Conservation (phyloP, 2,113 vertebrate species). For the Rhizomys pruinosus region DNA sequence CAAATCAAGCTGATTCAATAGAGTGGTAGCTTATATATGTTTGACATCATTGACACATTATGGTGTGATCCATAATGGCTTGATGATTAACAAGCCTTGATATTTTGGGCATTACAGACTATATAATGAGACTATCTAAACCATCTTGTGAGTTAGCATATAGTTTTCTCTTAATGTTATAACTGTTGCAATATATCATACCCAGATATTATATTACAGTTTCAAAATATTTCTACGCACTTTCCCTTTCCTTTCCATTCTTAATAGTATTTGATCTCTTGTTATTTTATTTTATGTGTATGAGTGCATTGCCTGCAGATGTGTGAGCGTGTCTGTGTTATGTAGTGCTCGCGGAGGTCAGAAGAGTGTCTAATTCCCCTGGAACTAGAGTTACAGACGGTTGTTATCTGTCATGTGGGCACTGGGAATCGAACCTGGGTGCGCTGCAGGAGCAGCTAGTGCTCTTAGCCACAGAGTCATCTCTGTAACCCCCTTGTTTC, state of each 20-base stretch:
- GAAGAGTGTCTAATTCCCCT: too few species aligned
- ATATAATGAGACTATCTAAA: constrained; percentile 52
- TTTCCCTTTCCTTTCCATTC: not conserved
- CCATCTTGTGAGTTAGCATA: constrained; percentile 39
- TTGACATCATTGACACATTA: constrained; percentile 25
- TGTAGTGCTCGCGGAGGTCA: too few species aligned
- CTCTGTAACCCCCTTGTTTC: not conserved
- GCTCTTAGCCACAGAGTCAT: too few species aligned
- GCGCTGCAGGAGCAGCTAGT: too few species aligned
- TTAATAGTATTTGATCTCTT: too few species aligned
- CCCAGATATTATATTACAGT: constrained; percentile 39
- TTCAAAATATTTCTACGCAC: constrained; percentile 61
- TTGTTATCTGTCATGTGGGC: too few species aligned
- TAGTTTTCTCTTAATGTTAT: constrained; percentile 37
- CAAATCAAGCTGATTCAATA: not conserved
- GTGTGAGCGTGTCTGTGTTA: too few species aligned
- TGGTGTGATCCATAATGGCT: constrained; percentile 25
- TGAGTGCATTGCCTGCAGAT: too few species aligned
- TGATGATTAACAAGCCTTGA: constrained; percentile 55
- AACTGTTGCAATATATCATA: constrained; percentile 25
- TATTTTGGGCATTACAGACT: constrained; percentile 55
- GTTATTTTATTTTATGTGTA: too few species aligned
- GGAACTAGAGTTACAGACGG: too few species aligned
- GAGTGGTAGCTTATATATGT: constrained; percentile 43
- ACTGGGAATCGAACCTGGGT: too few species aligned